Evolutionary conservation across 2,888 invertebrate genomes (phyloP).

Genomic region (Coleophora deauratella): DNA sequence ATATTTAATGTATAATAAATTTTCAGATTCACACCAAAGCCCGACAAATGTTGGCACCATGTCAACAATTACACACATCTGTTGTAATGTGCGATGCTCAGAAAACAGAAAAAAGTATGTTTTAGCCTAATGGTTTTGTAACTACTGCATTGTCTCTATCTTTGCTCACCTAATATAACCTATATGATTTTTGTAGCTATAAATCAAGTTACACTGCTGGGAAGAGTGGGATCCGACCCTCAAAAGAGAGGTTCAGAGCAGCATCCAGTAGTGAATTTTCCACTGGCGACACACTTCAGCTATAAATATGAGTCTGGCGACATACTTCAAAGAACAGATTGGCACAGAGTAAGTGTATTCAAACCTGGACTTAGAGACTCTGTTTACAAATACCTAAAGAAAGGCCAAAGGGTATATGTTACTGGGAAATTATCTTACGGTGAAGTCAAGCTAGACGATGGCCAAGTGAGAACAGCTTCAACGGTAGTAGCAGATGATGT

Average conservation of each 20-base stretch:
- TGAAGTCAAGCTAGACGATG: conserved; percentile 86
- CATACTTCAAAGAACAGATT: conserved; percentile 88
- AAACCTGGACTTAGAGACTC: conserved; percentile 86
- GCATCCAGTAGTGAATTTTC: conserved; percentile 91
- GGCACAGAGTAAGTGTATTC: conserved; percentile 93
- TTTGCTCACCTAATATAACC: too few species aligned
- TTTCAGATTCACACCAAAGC: conserved; percentile 26
- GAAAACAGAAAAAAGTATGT: conserved; percentile 57
- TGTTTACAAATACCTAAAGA: conserved; percentile 85
- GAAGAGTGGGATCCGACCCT: conserved; percentile 91
- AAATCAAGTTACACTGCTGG: conserved; percentile 88
- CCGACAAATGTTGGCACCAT: conserved; percentile 23
- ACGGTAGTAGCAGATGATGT: conserved; percentile 91
- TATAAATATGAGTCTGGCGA: conserved; percentile 88
- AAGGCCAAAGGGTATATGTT: conserved; percentile 89
- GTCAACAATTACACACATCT: conserved; percentile 22
- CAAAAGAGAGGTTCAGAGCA: conserved; percentile 86
- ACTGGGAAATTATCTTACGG: conserved; percentile 89
- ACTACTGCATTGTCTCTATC: too few species aligned
- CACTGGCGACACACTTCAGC: conserved; percentile 90
- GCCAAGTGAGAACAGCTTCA: conserved; percentile 80
- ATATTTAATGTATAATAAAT: too few species aligned
- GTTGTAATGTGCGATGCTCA: conserved; percentile 31
- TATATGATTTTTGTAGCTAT: conserved; percentile 62
- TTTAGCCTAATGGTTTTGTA: too few species aligned